Percentiles rank a stretch among this genome's conserved stretches.
Evolutionary conservation across 2,888 invertebrate species (phyloP).

Genomic region (Cosmia trapezina): DNA sequence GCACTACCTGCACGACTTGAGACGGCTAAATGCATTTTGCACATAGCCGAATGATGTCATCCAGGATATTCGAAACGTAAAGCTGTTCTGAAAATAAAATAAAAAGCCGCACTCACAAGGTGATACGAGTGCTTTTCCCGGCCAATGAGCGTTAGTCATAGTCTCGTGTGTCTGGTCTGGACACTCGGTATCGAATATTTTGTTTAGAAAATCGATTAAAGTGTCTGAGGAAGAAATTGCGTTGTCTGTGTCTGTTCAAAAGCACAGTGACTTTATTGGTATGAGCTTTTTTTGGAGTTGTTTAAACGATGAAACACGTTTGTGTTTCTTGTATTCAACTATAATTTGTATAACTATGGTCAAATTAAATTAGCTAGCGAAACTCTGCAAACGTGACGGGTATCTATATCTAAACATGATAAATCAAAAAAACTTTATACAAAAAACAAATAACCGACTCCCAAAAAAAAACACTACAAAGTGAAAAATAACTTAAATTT

Average conservation of each 20-base stretch:
- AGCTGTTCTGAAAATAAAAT: slow-evolving; percentile 58
- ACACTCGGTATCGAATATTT: not conserved
- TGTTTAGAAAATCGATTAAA: not conserved
- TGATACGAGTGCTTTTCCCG: slow-evolving; percentile 36
- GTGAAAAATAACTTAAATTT: no score
- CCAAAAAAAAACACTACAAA: no score
- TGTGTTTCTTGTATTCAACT: not conserved
- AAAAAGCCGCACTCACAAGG: slow-evolving; percentile 44
- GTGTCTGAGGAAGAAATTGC: not conserved
- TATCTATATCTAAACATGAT: no score
- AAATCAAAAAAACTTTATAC: no score
- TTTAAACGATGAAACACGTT: not conserved
- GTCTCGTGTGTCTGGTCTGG: slow-evolving; percentile 1
- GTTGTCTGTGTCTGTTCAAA: not conserved
- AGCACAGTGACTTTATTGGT: not conserved
- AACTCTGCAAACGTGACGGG: no score
- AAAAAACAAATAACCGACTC: no score
- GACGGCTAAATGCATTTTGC: slow-evolving; percentile 67
- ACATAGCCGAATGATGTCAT: slow-evolving; percentile 77
- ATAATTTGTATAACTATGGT: no score
- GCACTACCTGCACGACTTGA: slow-evolving; percentile 67
- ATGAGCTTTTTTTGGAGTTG: not conserved
- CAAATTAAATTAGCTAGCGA: no score
- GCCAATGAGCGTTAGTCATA: slow-evolving; percentile 22
- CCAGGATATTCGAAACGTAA: slow-evolving; percentile 64